Percentiles rank a stretch among this genome's conserved stretches.
Conservation (phyloP, 2,888 invertebrate species). For the Panorpa germanica region DNA sequence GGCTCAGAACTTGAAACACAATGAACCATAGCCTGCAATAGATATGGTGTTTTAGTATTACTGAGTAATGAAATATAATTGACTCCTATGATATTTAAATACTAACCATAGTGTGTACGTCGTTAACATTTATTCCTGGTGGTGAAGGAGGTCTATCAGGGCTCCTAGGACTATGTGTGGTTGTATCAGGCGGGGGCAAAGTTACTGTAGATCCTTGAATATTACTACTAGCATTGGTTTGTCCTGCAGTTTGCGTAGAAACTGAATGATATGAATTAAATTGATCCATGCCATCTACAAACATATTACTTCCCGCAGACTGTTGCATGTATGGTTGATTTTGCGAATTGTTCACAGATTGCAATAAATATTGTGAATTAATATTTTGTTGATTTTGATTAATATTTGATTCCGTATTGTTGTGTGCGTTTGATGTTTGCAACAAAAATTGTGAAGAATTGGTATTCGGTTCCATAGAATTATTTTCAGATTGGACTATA, state of each 20-base stretch:
- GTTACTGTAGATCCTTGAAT: constrained; percentile 17
- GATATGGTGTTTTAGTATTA: not conserved
- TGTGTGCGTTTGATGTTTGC: constrained; percentile 11
- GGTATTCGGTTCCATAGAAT: constrained; percentile 8
- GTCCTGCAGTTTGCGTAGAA: constrained; percentile 39
- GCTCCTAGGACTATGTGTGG: constrained; percentile 63
- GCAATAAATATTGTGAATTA: too few relatives aligned
- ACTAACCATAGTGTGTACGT: constrained; percentile 22
- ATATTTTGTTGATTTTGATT: constrained; percentile 11
- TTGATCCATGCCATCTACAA: too few relatives aligned
- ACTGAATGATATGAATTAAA: too few relatives aligned
- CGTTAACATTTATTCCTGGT: constrained; percentile 24
- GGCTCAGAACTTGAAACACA: constrained; percentile 76
- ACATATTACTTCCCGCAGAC: too few relatives aligned
- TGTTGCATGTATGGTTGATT: too few relatives aligned
- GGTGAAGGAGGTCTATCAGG: constrained; percentile 26
- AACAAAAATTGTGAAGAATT: constrained; percentile 11
- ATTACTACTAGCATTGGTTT: constrained; percentile 13
- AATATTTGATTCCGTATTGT: constrained; percentile 10
- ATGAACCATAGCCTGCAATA: constrained; percentile 73
- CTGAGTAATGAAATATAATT: too few relatives aligned
- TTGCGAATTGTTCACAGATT: too few relatives aligned
- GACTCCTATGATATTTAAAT: too few relatives aligned
- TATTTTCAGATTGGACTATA: constrained; percentile 16
- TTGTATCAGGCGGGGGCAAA: constrained; percentile 65